A percentile compares a stretch with the other conserved stretches of the same genome.
Conservation (phyloP, 1,140 invertebrate species). For the Pseudomyrmex gracilis region DNA sequence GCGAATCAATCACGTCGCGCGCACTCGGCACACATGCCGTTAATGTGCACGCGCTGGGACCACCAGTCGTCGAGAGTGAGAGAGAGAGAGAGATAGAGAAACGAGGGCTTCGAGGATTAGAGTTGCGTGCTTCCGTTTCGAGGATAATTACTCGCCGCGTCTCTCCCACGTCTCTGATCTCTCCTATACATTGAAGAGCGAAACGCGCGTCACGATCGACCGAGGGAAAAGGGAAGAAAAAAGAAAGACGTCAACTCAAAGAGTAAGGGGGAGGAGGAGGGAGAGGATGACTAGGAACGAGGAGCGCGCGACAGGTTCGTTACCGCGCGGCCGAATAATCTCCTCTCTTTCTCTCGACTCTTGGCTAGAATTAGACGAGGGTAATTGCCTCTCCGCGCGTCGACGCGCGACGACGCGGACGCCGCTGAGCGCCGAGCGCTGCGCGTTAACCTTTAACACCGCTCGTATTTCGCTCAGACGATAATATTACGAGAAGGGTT, state of each 20-base stretch:
- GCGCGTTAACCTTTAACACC: slow-evolving; percentile 49
- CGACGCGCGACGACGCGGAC: slow-evolving; percentile 34
- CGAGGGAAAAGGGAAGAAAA: neutral
- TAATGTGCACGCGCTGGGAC: slow-evolving; percentile 79
- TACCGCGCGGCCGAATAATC: slow-evolving; percentile 32
- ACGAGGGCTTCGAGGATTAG: slow-evolving; percentile 73
- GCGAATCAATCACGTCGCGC: slow-evolving; percentile 82
- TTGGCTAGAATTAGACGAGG: slow-evolving; percentile 48
- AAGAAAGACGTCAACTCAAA: neutral
- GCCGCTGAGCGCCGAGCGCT: slow-evolving; percentile 28
- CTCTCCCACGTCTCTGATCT: slow-evolving; percentile 38
- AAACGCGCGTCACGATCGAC: slow-evolving; percentile 14
- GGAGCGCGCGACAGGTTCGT: slow-evolving; percentile 52
- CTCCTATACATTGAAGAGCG: neutral
- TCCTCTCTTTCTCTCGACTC: neutral
- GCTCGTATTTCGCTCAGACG: slow-evolving; percentile 56
- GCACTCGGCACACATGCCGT: slow-evolving; percentile 82
- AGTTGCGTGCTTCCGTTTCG: slow-evolving; percentile 77
- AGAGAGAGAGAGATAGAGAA: neutral
- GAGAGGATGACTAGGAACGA: slow-evolving; percentile 27
- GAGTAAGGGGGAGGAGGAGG: neutral
- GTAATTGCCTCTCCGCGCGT: slow-evolving; percentile 48
- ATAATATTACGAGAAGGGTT: slow-evolving; percentile 47
- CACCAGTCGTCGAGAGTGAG: slow-evolving; percentile 66
- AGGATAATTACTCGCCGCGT: slow-evolving; percentile 74